Evolutionary conservation across 2,888 invertebrate genomes (phyloP).

Genomic region (Nomada goodeniana): DNA sequence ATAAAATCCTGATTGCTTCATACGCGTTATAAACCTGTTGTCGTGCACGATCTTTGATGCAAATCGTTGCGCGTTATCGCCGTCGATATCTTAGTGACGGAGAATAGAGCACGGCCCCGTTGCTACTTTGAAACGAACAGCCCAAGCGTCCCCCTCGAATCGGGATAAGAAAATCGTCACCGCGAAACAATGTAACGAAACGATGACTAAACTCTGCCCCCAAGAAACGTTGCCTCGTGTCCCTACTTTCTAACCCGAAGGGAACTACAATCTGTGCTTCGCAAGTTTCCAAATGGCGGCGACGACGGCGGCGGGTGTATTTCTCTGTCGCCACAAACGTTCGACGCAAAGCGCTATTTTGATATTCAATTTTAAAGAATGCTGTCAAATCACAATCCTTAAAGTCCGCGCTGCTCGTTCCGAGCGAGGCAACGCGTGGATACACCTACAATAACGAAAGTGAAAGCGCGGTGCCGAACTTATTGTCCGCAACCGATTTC

Average conservation of each 20-base stretch:
- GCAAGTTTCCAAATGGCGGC: background rate
- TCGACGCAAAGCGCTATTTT: too few species aligned
- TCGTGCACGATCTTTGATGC: slow-evolving; percentile 74
- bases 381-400: too few species aligned
- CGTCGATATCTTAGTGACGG: slow-evolving; percentile 52
- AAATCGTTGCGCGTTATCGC: slow-evolving; percentile 67
- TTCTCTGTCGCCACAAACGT: too few species aligned
- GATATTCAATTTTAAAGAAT: too few species aligned
- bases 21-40: slow-evolving; percentile 74
- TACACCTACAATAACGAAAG: slow-evolving; percentile 27
- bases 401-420: background rate
- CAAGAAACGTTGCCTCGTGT: background rate
- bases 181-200: slow-evolving; percentile 13
- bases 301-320: too few species aligned
- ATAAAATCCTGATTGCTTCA: slow-evolving; percentile 76
- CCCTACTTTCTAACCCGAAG: too few species aligned
- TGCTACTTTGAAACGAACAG: slow-evolving; percentile 49
- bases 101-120: slow-evolving; percentile 28
- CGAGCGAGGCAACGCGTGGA: background rate
- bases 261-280: background rate
- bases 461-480: slow-evolving; percentile 13
- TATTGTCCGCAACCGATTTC: slow-evolving; percentile 32
- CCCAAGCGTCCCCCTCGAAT: slow-evolving; percentile 3
- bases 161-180: slow-evolving; percentile 25
- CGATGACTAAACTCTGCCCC: background rate